These are phyloP conservation scores for Entomyzon cyanotis DNA, from an alignment of 2,113 vertebrate genomes.

Conservation along the genomic window DNA sequence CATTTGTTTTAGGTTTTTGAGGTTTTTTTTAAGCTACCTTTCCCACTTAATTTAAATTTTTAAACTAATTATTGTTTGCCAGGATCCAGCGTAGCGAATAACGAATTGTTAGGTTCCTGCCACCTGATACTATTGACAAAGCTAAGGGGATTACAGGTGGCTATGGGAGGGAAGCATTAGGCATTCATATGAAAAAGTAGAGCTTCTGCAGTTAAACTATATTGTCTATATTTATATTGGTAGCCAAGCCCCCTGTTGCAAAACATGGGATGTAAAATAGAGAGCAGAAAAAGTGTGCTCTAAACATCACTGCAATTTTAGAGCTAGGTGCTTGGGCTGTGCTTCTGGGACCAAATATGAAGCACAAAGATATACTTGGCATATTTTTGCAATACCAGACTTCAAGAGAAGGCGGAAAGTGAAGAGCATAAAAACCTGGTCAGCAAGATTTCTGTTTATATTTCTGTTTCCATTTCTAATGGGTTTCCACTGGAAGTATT, in stretches of 20 bases:
- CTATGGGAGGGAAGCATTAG: background rate
- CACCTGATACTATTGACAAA: background rate
- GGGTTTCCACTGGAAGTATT: background rate
- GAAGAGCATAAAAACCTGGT: background rate
- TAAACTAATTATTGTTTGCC: background rate
- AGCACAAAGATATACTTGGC: background rate
- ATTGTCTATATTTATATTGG: background rate
- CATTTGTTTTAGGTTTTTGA: background rate
- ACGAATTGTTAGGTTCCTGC: background rate
- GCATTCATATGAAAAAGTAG: background rate
- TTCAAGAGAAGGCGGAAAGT: background rate
- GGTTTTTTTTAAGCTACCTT: background rate
- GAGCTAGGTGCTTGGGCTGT: background rate
- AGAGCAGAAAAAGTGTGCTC: background rate
- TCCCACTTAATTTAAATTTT: background rate
- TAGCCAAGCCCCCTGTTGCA: background rate
- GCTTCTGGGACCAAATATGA: background rate
- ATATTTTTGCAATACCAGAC: background rate
- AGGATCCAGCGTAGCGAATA: background rate
- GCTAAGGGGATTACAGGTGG: background rate
- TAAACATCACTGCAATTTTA: background rate
- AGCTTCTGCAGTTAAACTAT: background rate
- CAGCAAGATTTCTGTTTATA: slow-evolving; percentile 5
- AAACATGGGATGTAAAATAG: background rate
- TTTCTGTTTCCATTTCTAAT: slow-evolving; percentile 10